Evolutionary conservation across 2,888 invertebrate species (phyloP).

Genomic region (Cephus sareptanus): DNA sequence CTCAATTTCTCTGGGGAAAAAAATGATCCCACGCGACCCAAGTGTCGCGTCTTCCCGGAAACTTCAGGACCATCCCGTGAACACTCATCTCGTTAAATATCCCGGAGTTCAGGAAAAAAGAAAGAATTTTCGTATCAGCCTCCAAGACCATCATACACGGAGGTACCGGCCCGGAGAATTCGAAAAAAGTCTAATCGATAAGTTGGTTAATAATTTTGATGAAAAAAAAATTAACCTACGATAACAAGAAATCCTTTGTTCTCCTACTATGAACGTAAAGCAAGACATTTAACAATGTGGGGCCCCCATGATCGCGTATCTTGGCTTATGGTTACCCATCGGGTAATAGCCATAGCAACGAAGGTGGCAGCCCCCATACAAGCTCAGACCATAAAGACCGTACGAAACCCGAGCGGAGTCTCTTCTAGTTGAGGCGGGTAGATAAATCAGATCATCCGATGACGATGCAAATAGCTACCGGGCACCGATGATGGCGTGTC

Average conservation of each 20-base stretch:
- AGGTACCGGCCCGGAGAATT: no score
- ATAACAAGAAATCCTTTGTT: no score
- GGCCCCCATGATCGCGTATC: constrained; percentile 13
- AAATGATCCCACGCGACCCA: constrained; percentile 29
- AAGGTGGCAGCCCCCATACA: no score
- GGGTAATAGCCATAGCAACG: no score
- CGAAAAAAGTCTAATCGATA: no score
- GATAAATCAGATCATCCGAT: constrained; percentile 29
- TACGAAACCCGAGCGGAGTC: no score
- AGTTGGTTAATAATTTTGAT: no score
- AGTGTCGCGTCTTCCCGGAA: constrained; percentile 29
- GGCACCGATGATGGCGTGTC: constrained; percentile 7
- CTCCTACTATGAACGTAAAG: neutral
- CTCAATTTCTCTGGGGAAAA: constrained; percentile 12
- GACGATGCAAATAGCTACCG: constrained; percentile 33
- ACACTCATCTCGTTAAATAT: constrained; percentile 15
- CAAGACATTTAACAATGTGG: neutral
- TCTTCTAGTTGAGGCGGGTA: constrained; percentile 10
- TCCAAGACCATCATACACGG: no score
- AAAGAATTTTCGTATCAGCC: no score
- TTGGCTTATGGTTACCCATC: neutral
- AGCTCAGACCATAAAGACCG: no score
- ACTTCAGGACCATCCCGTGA: constrained; percentile 3
- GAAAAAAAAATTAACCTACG: no score
- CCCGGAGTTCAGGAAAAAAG: neutral